Conservation (phyloP, 2,113 vertebrate genomes). For the Suncus etruscus region DNA sequence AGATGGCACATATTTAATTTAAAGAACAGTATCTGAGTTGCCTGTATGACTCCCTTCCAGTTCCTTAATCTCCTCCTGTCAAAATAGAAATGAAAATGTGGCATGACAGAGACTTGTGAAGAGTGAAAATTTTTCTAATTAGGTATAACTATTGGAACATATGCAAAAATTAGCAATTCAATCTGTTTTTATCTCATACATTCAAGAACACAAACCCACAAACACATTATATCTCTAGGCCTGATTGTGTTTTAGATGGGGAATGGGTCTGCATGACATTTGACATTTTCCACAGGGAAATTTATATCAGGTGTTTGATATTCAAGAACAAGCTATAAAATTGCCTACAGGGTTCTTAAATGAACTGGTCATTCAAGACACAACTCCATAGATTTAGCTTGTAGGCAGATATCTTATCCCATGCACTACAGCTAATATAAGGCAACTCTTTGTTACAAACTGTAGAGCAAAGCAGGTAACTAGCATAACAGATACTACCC, state of each 20-base stretch:
- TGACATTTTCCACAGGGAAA: conserved; percentile 73
- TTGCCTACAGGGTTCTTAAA: conserved; percentile 71
- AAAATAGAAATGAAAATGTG: not conserved
- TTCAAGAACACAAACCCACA: not conserved
- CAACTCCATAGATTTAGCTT: not conserved
- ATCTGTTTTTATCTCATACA: not conserved
- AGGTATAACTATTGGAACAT: conserved; percentile 14
- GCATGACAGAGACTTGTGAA: not conserved
- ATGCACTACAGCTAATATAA: not conserved
- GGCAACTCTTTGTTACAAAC: not conserved
- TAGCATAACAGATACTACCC: not conserved
- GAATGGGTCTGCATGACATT: conserved; percentile 81
- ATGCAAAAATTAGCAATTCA: conserved; percentile 56
- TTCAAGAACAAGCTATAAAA: conserved; percentile 69
- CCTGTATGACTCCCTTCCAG: not conserved
- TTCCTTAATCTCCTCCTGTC: not conserved
- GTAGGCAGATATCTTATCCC: not conserved
- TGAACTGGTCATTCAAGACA: not conserved
- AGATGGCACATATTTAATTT: not conserved
- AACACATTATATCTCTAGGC: conserved; percentile 81
- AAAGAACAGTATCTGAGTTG: not conserved
- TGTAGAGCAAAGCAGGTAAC: not conserved
- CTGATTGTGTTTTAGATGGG: conserved; percentile 83
- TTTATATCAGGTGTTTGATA: conserved; percentile 81
- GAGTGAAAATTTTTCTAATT: not conserved